Percentiles rank a stretch among this genome's conserved stretches.
phyloP scores from a whole-genome alignment of 1,140 invertebrate genomes.

The Drosophila pachea region DNA sequence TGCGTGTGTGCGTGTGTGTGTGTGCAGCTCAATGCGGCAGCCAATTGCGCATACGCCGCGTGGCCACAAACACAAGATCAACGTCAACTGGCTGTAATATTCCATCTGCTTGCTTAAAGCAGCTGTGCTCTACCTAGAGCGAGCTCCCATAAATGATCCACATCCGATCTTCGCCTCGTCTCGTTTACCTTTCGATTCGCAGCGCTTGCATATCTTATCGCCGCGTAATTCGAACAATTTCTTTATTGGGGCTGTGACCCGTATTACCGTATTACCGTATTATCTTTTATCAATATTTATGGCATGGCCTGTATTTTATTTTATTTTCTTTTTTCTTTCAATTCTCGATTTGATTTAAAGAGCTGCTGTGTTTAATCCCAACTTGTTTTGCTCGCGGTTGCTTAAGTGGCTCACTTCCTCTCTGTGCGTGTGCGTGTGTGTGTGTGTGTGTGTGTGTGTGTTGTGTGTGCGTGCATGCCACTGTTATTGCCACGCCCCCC shows the following conservation, averaged over 20 bases:
- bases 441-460: neutral
- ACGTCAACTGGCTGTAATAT: too few relatives aligned
- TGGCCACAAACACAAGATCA: too few relatives aligned
- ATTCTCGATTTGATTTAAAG: slow-evolving; percentile 10
- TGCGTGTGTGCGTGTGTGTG: neutral
- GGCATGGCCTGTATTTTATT: neutral
- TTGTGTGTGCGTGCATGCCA: slow-evolving; percentile 11
- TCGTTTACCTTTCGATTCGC: neutral
- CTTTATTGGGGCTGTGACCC: neutral
- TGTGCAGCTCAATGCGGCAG: neutral
- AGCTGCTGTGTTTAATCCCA: slow-evolving; percentile 9
- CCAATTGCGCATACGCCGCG: slow-evolving; percentile 19
- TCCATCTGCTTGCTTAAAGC: neutral
- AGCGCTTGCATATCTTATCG: neutral
- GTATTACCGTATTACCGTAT: neutral
- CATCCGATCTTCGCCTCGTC: neutral
- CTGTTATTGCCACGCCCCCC: neutral
- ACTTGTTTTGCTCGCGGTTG: slow-evolving; percentile 2
- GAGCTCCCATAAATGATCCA: too few relatives aligned
- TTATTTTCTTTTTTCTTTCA: slow-evolving; percentile 1
- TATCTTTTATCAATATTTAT: slow-evolving; percentile 14
- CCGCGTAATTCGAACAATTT: neutral
- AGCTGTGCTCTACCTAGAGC: too few relatives aligned
- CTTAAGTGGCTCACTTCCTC: slow-evolving; percentile 9
- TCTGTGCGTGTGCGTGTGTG: neutral